Conservation (phyloP, 2,888 invertebrate species). For the Sarcophaga carnaria region DNA sequence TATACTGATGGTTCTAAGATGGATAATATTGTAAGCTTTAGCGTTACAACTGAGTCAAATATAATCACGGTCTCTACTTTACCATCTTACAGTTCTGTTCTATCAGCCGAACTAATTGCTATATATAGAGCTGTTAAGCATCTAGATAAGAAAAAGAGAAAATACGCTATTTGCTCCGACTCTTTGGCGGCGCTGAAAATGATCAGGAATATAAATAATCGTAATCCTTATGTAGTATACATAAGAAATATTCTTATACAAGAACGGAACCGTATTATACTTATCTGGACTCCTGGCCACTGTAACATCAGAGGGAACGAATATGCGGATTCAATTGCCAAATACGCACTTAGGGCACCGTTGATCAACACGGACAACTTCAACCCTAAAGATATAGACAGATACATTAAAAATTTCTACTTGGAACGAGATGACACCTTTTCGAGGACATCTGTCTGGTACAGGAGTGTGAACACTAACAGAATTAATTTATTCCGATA, state of each 20-base stretch:
- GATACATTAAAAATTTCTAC: not conserved
- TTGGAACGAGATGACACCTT: not conserved
- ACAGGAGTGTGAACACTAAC: not conserved
- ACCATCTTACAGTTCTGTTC: not conserved
- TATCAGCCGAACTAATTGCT: not conserved
- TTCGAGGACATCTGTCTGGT: slow-evolving; percentile 1
- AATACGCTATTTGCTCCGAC: slow-evolving; percentile 2
- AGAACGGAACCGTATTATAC: not conserved
- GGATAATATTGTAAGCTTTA: not conserved
- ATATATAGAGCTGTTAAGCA: not conserved
- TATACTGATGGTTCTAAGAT: slow-evolving; percentile 20
- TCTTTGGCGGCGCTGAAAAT: not conserved
- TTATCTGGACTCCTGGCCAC: slow-evolving; percentile 8
- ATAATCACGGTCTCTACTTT: not conserved
- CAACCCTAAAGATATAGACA: not conserved
- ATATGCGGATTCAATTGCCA: slow-evolving; percentile 4
- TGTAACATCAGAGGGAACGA: slow-evolving; percentile 4
- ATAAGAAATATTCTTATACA: not conserved
- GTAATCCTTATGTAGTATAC: not conserved
- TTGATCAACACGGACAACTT: not conserved
- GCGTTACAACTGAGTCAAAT: not conserved
- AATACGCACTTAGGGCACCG: not conserved
- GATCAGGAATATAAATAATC: not conserved
- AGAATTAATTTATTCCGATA: not conserved
- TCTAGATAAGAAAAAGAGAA: not conserved